Evolutionary conservation across 92 coral and sea anemone species (phyloP), one percentile per base, ranked within the genome.

Genomic region (Phymanthus crucifer): DNA sequence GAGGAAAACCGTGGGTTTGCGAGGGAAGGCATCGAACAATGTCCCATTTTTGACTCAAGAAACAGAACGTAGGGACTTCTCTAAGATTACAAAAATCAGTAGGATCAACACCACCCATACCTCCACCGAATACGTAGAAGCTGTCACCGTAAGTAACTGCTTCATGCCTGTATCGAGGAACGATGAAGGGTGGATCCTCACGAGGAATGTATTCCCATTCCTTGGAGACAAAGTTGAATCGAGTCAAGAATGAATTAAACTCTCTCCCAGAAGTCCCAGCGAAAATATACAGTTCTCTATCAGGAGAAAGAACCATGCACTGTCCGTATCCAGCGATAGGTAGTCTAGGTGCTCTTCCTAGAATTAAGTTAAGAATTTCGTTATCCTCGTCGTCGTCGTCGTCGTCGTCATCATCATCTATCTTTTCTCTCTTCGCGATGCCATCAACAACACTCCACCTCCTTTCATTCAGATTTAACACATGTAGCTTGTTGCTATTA

Each of bases 271-370:
- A 91, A 33, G 99, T 96, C 8, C 99, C 99, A 12, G 96, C 95
- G 69, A 96, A 96, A 10, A 96, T 88, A 66, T 90, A 96, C 67
- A 96, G 84, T n/a, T 90, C 91, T 40, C 88, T 86, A 32, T 93
- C 97, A 2, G 91, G 86, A 31, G 96, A 94, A 26, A 96, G 75
- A 31, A 89, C 94, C 86, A 89, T 90, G 77, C 98, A 85, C 78
- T 96, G 99, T 18, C 99, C 99, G 72, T 96, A 96, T 2, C 99
- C 94, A 32, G 95, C 82, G n/a, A 87, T 74, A 40, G 99, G 99
- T 0, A 87, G 48, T 17, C 24, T 73, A 26, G 54, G 66, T 11
- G 70, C 40, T 74, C 74, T 65, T 17, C 67, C 80, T 11, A 50
- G 61, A 27, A 70, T 36, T 4, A 45, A 32, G 40, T 80, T 80